Percentiles rank a stretch among this genome's conserved stretches.
Conservation (phyloP, 1,140 invertebrate species). For the Bombus pascuorum region DNA sequence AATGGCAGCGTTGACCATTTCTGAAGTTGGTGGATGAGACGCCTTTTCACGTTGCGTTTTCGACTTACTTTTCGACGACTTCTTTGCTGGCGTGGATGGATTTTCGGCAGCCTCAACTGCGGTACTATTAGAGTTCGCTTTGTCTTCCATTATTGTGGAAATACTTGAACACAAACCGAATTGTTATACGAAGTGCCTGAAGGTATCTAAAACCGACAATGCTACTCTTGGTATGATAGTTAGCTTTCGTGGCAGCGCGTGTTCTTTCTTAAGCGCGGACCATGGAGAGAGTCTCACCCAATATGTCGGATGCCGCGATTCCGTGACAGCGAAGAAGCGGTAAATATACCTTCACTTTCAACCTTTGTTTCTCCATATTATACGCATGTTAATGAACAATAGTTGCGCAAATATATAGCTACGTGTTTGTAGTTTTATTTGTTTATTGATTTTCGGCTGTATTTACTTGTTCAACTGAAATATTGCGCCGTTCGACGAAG, state of each 20-base stretch:
- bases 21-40: conserved; percentile 54
- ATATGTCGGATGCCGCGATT: conserved; percentile 53
- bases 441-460: neutral
- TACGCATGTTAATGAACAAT: neutral
- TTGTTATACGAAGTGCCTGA: conserved; percentile 18
- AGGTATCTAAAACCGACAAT: neutral
- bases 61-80: conserved; percentile 37
- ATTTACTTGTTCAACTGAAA: neutral
- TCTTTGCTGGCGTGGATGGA: conserved; percentile 23
- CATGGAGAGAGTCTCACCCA: conserved; percentile 55
- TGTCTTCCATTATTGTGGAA: conserved; percentile 48
- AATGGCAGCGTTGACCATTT: conserved; percentile 61
- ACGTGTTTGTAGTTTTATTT: conserved; percentile 31
- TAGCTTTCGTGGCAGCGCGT: neutral
- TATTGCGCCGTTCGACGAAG: neutral
- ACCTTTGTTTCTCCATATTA: conserved; percentile 28
- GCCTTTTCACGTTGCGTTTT: conserved; percentile 32
- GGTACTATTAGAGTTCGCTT: conserved; percentile 18
- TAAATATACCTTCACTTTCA: conserved; percentile 37
- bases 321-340: conserved; percentile 38
- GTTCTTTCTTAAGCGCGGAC: conserved; percentile 63
- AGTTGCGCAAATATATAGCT: neutral
- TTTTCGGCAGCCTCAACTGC: neutral
- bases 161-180: neutral
- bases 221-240: neutral